Evolutionary conservation across 2,113 vertebrate species (phyloP), one percentile per base, ranked within the genome.

Genomic region (Falcunculus frontatus): DNA sequence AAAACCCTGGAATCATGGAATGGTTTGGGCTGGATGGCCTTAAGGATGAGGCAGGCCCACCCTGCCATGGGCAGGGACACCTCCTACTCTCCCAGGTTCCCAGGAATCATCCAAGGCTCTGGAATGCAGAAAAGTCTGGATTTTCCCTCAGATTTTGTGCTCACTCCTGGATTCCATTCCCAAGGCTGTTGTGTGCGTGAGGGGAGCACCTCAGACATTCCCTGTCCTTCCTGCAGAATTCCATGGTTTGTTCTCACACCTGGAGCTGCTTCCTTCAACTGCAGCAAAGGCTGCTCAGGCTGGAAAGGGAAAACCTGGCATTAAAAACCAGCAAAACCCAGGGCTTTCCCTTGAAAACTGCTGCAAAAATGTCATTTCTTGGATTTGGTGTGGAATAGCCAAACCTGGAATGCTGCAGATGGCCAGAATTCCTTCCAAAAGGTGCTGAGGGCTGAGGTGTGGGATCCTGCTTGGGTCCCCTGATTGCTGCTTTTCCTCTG

Each of bases 401-500:
- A 30, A 57, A 59, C 16, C 20, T 63, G 60, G 26, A 65, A 35
- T 2, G 42, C 17, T 62, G 35, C 27, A 55, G 19, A 5, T 7
- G 26, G 29, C 20, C 72, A 37, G 82, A 73, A 65, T 41, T 23
- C 50, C 39, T 50, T 49, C 37, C 2, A 2, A 12, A 12, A 69
- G 35, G 35, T 17, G 59, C 35, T 30, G 25, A 29, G n/a, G 81
- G 19, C n/a, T 19, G 62, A 35, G 9, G 47, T 2, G 6, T 20
- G 12, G 33, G 44, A 11, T 67, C 46, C 37, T 3, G 2, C 13
- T 14, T 64, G 39, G 18, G 33, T 7, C 46, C 35, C 37, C 30
- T 0, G 0, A 1, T 4, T 4, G 33, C 39, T 60, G 64, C 18
- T 49, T 8, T n/a, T 33, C 52, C 62, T 8, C 25, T 5, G 3